Conservation (phyloP, 2,797 vertebrate genomes). For the Bovichtus variegatus region DNA sequence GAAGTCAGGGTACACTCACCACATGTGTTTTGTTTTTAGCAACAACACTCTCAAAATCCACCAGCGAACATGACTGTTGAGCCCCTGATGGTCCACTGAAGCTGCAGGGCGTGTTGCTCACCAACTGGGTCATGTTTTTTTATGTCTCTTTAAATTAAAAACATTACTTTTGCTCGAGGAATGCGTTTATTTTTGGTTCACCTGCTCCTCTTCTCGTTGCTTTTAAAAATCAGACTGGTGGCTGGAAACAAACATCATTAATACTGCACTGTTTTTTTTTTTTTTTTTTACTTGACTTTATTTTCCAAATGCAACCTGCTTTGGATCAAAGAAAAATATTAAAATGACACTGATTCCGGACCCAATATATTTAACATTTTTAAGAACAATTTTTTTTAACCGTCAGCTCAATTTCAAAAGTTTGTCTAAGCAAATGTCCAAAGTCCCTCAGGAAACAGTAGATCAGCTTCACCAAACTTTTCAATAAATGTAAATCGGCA, state of each 20-base stretch:
- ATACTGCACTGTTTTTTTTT: neutral
- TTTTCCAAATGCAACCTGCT: neutral
- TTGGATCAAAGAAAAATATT: neutral
- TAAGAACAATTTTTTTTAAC: neutral
- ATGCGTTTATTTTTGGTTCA: neutral
- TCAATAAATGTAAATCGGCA: neutral
- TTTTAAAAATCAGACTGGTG: neutral
- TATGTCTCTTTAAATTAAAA: neutral
- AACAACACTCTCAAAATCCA: neutral
- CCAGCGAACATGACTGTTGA: neutral
- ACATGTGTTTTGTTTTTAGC: neutral
- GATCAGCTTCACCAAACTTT: neutral
- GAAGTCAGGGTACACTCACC: conserved; percentile 21
- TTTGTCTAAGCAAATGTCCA: neutral
- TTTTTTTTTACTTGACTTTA: neutral
- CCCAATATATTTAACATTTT: neutral
- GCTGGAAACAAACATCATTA: neutral
- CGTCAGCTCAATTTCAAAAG: neutral
- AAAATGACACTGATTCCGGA: neutral
- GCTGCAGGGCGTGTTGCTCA: conserved; percentile 5
- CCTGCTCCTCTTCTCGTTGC: neutral
- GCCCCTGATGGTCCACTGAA: neutral
- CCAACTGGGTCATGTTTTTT: neutral
- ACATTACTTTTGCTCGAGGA: neutral
- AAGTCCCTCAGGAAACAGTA: too few relatives aligned